Evolutionary conservation across 2,113 vertebrate genomes (phyloP).

Genomic region (Dipodomys merriami): DNA sequence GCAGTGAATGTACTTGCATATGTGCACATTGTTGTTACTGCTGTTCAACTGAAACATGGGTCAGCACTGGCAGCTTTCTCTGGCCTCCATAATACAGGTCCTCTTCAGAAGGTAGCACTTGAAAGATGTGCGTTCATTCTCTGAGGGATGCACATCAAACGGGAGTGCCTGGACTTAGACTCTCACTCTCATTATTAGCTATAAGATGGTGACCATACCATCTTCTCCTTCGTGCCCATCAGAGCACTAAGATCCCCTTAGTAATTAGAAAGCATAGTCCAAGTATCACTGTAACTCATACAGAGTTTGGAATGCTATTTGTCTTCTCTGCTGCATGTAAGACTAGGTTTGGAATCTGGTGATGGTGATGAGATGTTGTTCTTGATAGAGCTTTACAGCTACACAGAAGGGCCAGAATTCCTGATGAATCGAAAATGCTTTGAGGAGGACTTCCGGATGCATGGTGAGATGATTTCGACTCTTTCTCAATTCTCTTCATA

Average conservation of each 20-base stretch:
- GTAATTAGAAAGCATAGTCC: background rate
- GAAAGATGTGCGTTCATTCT: background rate
- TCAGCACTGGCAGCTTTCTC: background rate
- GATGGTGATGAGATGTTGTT: slow-evolving; percentile 27
- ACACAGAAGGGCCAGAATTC: slow-evolving; percentile 98
- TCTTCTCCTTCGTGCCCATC: background rate
- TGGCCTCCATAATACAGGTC: background rate
- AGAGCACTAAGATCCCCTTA: background rate
- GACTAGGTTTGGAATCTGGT: background rate
- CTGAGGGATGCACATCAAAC: background rate
- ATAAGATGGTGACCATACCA: background rate
- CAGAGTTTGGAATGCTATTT: background rate
- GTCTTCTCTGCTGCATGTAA: background rate
- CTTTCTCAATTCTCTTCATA: background rate
- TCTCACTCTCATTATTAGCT: background rate
- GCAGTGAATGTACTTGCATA: background rate
- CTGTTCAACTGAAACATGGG: background rate
- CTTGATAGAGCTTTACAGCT: slow-evolving; percentile 95
- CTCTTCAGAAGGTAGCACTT: background rate
- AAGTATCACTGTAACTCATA: background rate
- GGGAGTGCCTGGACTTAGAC: background rate
- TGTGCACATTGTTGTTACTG: background rate
- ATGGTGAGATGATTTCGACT: slow-evolving; percentile 85
- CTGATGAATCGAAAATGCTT: slow-evolving; percentile 96
- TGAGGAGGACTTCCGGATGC: slow-evolving; percentile 95